phyloP scores from a whole-genome alignment of 2,888 invertebrate genomes.

The Petrophora chlorosata region DNA sequence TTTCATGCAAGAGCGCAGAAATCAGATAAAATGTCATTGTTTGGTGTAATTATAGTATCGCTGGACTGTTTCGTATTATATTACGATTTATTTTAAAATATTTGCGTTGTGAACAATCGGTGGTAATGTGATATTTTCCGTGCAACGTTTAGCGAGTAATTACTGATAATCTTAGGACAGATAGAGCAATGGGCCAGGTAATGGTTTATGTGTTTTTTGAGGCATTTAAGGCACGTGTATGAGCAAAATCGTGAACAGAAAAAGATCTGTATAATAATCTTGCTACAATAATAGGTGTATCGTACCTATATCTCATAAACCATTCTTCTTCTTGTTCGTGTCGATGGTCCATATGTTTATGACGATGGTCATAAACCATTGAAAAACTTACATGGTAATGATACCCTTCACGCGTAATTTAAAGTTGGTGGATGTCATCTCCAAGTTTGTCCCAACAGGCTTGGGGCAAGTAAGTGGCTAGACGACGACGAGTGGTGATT shows the following conservation, averaged over 20 bases:
- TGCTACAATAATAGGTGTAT: too few relatives aligned
- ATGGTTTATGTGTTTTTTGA: constrained; percentile 5
- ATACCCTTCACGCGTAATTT: background rate
- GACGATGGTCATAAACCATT: too few relatives aligned
- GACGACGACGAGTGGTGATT: constrained; percentile 45
- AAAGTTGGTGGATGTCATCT: constrained; percentile 3
- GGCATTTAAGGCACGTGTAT: background rate
- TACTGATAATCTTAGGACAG: constrained; percentile 36
- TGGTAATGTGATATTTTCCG: constrained; percentile 66
- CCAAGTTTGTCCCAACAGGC: constrained; percentile 1
- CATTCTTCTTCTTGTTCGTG: too few relatives aligned
- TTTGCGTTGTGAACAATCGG: constrained; percentile 51
- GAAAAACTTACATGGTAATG: too few relatives aligned
- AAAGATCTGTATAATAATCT: too few relatives aligned
- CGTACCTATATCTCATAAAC: too few relatives aligned
- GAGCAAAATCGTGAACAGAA: too few relatives aligned
- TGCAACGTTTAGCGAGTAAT: constrained; percentile 65
- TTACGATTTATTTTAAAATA: constrained; percentile 62
- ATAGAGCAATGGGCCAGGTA: constrained; percentile 26
- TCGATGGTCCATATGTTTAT: too few relatives aligned
- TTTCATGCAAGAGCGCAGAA: constrained; percentile 44
- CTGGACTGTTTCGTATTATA: constrained; percentile 42
- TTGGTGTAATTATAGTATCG: constrained; percentile 71
- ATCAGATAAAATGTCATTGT: constrained; percentile 67
- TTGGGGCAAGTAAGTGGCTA: constrained; percentile 17